These are phyloP conservation scores for Aporrectodea caliginosa DNA, from an alignment of 1,140 invertebrate species.

Conservation along the genomic window DNA sequence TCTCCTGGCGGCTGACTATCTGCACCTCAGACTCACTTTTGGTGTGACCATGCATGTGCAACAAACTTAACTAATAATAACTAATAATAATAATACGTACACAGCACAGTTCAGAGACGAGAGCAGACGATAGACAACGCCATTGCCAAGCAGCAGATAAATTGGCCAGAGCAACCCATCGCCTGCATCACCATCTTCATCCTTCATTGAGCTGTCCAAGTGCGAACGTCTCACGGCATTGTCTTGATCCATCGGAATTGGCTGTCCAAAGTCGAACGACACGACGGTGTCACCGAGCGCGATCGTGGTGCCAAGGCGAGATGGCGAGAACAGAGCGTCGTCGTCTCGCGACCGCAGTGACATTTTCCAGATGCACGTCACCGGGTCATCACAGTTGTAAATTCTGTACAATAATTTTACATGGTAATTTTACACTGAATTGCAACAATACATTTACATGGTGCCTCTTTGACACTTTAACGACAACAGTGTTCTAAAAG, in stretches of 20 bases:
- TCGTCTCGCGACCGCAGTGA: background rate
- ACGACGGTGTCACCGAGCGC: constrained; percentile 19
- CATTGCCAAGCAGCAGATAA: constrained; percentile 75
- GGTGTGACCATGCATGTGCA: too few relatives aligned
- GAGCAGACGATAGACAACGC: constrained; percentile 67
- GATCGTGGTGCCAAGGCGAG: background rate
- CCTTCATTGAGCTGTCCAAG: background rate
- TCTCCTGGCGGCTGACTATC: too few relatives aligned
- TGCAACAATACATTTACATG: too few relatives aligned
- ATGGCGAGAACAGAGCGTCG: constrained; percentile 30
- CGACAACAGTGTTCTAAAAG: too few relatives aligned
- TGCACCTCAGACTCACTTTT: too few relatives aligned
- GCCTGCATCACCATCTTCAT: background rate
- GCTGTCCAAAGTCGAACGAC: constrained; percentile 18
- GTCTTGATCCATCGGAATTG: background rate
- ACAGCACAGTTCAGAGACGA: constrained; percentile 60
- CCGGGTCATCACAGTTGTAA: background rate
- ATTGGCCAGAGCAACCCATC: constrained; percentile 63
- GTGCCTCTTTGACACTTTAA: too few relatives aligned
- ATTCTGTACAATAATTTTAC: too few relatives aligned
- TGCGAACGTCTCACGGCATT: background rate
- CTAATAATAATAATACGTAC: constrained; percentile 42
- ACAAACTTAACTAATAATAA: too few relatives aligned
- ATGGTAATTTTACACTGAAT: too few relatives aligned
- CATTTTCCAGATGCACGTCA: background rate